Percentiles rank a stretch among this genome's conserved stretches.
Conservation (phyloP, 2,113 vertebrate genomes). For the Sylvia atricapilla region DNA sequence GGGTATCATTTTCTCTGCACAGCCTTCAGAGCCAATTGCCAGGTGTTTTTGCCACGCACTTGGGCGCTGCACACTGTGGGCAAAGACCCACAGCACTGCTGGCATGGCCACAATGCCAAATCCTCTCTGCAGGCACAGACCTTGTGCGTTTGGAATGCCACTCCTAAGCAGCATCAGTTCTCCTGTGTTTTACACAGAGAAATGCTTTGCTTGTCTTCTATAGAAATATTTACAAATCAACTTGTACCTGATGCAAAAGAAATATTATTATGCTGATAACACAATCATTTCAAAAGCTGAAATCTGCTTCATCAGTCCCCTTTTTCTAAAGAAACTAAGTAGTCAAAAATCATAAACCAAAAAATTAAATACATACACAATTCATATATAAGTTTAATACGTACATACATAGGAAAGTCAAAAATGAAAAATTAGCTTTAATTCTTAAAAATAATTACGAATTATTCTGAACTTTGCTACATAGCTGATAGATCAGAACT, state of each 20-base stretch:
- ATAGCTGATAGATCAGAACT: not conserved
- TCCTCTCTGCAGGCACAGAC: not conserved
- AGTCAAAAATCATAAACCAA: not conserved
- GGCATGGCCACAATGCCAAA: not conserved
- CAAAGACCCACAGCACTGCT: fast-evolving
- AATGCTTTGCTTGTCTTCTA: not conserved
- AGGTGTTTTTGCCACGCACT: not conserved
- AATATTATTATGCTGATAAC: not conserved
- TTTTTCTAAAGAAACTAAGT: not conserved
- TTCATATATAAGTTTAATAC: not conserved
- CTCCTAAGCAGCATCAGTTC: not conserved
- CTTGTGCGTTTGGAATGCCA: not conserved
- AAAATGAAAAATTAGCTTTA: not conserved
- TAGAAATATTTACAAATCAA: not conserved
- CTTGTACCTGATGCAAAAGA: not conserved
- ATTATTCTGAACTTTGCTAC: not conserved
- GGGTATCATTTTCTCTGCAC: not conserved
- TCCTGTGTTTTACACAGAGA: not conserved
- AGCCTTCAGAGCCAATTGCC: not conserved
- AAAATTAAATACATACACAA: not conserved
- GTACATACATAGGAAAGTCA: not conserved
- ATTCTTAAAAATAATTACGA: not conserved
- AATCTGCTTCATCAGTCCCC: not conserved
- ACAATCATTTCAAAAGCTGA: not conserved
- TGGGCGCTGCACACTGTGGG: fast-evolving